Evolutionary conservation across 2,113 vertebrate species (phyloP).

Genomic region (Corydoras sp.): DNA sequence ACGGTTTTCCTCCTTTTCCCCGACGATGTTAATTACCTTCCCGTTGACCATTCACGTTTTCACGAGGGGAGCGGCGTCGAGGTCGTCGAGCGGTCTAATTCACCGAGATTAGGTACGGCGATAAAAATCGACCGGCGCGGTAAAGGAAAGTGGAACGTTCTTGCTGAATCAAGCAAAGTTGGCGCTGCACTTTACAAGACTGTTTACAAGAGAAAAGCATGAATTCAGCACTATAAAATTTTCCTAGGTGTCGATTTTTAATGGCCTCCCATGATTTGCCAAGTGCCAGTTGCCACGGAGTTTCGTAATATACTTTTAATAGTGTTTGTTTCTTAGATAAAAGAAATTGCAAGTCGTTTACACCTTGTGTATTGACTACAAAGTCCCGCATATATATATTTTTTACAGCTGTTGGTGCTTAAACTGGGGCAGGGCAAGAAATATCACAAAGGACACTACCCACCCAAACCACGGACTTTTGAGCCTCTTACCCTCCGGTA

Average conservation of each 20-base stretch:
- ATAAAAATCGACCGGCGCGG: background rate
- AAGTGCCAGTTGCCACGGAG: background rate
- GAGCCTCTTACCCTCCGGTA: too few relatives aligned
- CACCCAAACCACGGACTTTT: too few relatives aligned
- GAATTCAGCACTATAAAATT: slow-evolving; percentile 2
- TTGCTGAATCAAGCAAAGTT: background rate
- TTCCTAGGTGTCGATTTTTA: slow-evolving; percentile 2
- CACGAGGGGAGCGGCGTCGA: background rate
- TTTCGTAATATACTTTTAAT: background rate
- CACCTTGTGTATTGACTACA: background rate
- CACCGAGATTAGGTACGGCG: slow-evolving; percentile 7
- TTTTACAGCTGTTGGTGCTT: too few relatives aligned
- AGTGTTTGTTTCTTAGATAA: background rate
- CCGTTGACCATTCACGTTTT: background rate
- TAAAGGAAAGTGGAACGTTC: background rate
- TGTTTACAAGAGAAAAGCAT: background rate
- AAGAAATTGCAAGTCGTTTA: background rate
- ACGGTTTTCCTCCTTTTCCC: too few relatives aligned
- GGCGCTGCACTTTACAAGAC: background rate
- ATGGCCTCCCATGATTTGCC: background rate
- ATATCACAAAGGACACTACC: too few relatives aligned
- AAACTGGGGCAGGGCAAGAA: too few relatives aligned
- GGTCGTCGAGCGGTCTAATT: slow-evolving; percentile 16
- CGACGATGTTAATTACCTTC: too few relatives aligned
- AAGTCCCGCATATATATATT: background rate